These are phyloP conservation scores for Elanus axillaris DNA, from an alignment of 2,113 vertebrate genomes.

Conservation along the genomic window DNA sequence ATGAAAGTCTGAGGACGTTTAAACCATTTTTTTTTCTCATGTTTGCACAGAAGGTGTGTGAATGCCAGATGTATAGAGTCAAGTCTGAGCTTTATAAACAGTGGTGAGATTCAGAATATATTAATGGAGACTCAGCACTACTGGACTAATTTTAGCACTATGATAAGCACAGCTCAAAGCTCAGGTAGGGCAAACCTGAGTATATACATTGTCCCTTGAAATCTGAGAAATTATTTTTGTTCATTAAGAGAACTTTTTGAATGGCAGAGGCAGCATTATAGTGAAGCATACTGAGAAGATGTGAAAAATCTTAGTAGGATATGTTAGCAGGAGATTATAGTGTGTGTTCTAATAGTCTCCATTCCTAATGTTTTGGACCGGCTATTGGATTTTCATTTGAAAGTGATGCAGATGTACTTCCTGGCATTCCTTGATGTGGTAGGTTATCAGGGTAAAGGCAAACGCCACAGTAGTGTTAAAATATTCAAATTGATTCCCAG, in stretches of 20 bases:
- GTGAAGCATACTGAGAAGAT: neutral
- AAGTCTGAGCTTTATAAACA: neutral
- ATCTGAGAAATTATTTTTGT: neutral
- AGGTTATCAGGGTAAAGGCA: neutral
- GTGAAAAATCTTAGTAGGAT: neutral
- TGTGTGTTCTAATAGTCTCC: neutral
- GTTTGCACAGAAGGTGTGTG: neutral
- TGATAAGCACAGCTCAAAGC: neutral
- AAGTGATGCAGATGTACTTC: neutral
- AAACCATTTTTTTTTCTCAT: neutral
- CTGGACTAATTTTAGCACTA: neutral
- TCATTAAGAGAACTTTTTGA: neutral
- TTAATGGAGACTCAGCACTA: neutral
- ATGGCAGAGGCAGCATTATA: neutral
- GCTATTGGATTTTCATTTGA: neutral
- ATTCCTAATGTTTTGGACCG: neutral
- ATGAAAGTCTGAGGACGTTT: neutral
- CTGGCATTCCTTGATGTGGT: neutral
- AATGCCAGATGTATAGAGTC: neutral
- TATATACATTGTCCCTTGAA: neutral
- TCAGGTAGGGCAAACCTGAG: neutral
- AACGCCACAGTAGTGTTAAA: neutral
- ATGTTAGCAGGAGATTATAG: neutral
- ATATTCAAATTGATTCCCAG: neutral
- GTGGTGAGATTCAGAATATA: neutral